phyloP scores from a whole-genome alignment of 2,113 vertebrate genomes.

The Lamprotornis superbus region DNA sequence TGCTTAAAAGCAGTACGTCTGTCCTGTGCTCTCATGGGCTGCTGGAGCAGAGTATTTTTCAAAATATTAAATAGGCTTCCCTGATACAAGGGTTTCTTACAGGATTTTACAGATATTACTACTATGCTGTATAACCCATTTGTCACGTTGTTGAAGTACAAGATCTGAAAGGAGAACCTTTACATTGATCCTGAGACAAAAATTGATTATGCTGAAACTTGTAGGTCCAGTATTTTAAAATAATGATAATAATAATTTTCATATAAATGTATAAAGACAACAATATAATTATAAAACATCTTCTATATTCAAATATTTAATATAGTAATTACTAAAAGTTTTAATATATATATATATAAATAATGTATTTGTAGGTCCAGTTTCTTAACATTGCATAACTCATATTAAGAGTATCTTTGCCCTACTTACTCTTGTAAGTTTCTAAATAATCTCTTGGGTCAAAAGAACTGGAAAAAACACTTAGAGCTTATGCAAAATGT shows the following conservation, averaged over 20 bases:
- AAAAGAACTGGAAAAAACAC: not conserved
- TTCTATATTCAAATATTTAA: not conserved
- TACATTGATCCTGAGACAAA: not conserved
- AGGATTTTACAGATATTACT: not conserved
- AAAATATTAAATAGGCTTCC: not conserved
- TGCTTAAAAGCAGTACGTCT: not conserved
- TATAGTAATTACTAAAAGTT: not conserved
- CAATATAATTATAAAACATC: not conserved
- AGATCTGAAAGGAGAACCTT: not conserved
- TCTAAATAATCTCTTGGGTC: not conserved
- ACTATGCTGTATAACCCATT: not conserved
- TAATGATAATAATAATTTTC: not conserved
- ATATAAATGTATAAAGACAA: not conserved
- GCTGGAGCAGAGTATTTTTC: not conserved
- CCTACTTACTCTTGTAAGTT: not conserved
- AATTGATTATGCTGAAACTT: not conserved
- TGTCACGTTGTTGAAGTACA: not conserved
- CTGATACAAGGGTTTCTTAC: not conserved
- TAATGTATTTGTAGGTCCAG: not conserved
- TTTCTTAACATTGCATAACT: not conserved
- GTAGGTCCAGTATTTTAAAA: not conserved
- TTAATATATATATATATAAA: not conserved
- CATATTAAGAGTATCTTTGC: not conserved
- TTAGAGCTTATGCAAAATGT: not conserved
- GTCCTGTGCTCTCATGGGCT: not conserved